Base-by-base conservation (phyloP, 2,797 vertebrate species). In the Acanthurus tractus region DNA sequence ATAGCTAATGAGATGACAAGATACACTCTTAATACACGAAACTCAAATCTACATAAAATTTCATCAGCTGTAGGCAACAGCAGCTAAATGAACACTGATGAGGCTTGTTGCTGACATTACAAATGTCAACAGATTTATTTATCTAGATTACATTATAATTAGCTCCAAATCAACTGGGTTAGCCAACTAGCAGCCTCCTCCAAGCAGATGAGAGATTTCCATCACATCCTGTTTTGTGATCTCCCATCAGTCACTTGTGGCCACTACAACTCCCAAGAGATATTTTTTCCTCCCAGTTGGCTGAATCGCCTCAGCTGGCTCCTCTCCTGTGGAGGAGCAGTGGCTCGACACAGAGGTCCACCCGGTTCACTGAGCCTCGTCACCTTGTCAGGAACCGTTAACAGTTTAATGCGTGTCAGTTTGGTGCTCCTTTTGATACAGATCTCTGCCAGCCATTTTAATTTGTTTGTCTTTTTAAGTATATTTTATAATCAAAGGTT, bases 301-400 rank as follows among this genome's bases (percentile, higher is more conserved):
- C 48, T 2, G 5, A 62, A 29, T 59, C 25, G 22, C 62, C 64
- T 69, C 63, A 61, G 48, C 58, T 65, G 58, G 23, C 74, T 74
- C 58, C 23, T 46, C 48, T 59, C 53, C 61, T 53, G 59, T 54
- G 34, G 61, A 74, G 44, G 65, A 63, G 66, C 67, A 63, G 71
- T 57, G 13, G 48, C n/a, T 68, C 12, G 14, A 61, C 79, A 64
- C 52, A 25, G 50, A 65, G 74, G 55, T 70, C 36, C 42, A 62
- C 22, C 25, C 20, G 61, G 64, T 72, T 82, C 79, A 70, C 54
- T 61, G 58, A 82, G 48, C 38, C 55, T 74, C 46, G 36, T 61
- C 65, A 44, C 59, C 40, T 23, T 74, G 79, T 65, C 74, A 65
- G 34, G 23, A 72, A 55, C 4, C 63, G 76, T 68, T 58, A 71